Evolutionary conservation across 1,140 invertebrate species (phyloP), one percentile per base, ranked within the genome.

Genomic region (Cydia splendana): DNA sequence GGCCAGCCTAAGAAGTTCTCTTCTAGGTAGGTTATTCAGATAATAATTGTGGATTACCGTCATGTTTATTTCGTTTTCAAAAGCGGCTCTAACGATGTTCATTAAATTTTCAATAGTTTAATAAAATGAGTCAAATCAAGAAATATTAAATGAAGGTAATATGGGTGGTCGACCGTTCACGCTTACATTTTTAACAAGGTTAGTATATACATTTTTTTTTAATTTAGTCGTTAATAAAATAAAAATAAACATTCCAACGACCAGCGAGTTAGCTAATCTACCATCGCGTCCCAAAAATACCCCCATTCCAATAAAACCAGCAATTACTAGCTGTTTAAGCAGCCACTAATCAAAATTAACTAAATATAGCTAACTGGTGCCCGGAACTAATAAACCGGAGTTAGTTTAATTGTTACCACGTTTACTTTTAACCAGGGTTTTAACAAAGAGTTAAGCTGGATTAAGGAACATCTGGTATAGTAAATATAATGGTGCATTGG

Each of bases 321-420:
- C 67, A 71, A 71, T 71, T 71, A 71, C 34, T 71, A 71, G 34
- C 67, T 45, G 34, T 71, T 71, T 38, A 38, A 71, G 38, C 67
- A 12, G 67, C 34, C 15, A 71, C 67, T 5, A 71, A 71, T 71
- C 67, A 71, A 71, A 71, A 71, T 71, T 45, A 71, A 24, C 57
- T 62, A 62, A 62, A 62, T 62, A 62, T 62, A 62, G 12, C 57
- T 62, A 62, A 71, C 67, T 71, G 30, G 67, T 69, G 1, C 67
- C 34, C 20, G 67, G 57, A 62, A 62, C 67, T 38, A 71, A 71
- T 71, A 71, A 71, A 38, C 6, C 34, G 30, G 67, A 18, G 6
- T 71, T 71, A 45, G 30, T 38, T 34, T 71, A 42, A 71, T 71
- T 71, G 34, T 34, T 42, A 71, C 67, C 67, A 38, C 34, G 67